phyloP scores from a whole-genome alignment of 1,140 invertebrate genomes.

The Harlomillsia oculata region DNA sequence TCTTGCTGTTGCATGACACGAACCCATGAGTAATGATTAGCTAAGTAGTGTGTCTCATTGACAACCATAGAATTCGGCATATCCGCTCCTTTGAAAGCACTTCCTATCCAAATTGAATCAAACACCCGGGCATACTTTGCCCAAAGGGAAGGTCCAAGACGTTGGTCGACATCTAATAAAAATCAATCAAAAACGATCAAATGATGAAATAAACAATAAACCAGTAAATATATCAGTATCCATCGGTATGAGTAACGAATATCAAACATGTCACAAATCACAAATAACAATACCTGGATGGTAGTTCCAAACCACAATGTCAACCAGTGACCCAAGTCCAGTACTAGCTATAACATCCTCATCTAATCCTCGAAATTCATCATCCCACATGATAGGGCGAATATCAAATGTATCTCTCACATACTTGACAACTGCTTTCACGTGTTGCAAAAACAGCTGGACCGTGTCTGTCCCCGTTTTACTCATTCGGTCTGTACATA shows the following conservation, averaged over 20 bases:
- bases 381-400: slow-evolving; percentile 56
- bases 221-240: background rate
- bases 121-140: slow-evolving; percentile 47
- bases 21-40: slow-evolving; percentile 59
- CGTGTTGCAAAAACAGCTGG: slow-evolving; percentile 46
- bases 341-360: slow-evolving; percentile 48
- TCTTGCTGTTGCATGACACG: slow-evolving; percentile 45
- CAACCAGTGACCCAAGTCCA: slow-evolving; percentile 42
- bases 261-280: too few species aligned
- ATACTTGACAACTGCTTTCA: slow-evolving; percentile 49
- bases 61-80: slow-evolving; percentile 44
- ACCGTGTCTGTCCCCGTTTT: slow-evolving; percentile 42
- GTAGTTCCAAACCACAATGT: slow-evolving; percentile 51
- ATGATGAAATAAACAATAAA: slow-evolving; percentile 18
- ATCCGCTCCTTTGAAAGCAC: slow-evolving; percentile 48
- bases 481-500: slow-evolving; percentile 42
- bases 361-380: slow-evolving; percentile 50
- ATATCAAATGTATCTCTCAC: slow-evolving; percentile 52
- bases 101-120: slow-evolving; percentile 49
- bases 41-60: slow-evolving; percentile 53
- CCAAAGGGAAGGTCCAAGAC: slow-evolving; percentile 41
- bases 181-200: slow-evolving; percentile 33
- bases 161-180: slow-evolving; percentile 34
- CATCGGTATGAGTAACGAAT: too few species aligned
- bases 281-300: slow-evolving; percentile 37